Conservation (phyloP, 1,140 invertebrate species). For the Hypothenemus hampei region DNA sequence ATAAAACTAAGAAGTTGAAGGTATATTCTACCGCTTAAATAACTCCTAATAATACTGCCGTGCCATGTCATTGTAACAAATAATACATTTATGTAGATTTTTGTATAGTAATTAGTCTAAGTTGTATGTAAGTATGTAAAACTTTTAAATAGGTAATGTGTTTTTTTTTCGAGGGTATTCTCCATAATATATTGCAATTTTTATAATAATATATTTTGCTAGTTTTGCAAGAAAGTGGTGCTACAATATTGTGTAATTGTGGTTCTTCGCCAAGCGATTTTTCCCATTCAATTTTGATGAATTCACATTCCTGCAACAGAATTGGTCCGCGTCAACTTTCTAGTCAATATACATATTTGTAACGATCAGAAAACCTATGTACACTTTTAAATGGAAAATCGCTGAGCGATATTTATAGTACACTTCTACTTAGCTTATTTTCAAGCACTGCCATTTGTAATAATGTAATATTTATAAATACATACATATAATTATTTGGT, state of each 20-base stretch:
- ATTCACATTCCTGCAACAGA: neutral
- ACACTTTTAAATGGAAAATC: neutral
- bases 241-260: neutral
- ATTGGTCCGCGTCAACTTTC: too few species aligned
- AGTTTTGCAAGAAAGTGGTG: too few species aligned
- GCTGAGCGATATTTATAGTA: neutral
- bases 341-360: neutral
- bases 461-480: constrained; percentile 29
- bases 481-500: too few species aligned
- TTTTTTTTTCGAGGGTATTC: constrained; percentile 1
- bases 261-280: neutral
- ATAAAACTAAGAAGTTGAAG: constrained; percentile 5
- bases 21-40: constrained; percentile 16
- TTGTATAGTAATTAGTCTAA: constrained; percentile 41
- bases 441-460: constrained; percentile 37
- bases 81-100: constrained; percentile 35
- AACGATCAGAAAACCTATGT: neutral
- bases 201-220: neutral
- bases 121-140: constrained; percentile 38
- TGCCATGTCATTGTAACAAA: constrained; percentile 39
- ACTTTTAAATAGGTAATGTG: constrained; percentile 16
- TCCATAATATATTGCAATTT: neutral
- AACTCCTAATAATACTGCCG: constrained; percentile 40
- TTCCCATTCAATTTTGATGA: neutral
- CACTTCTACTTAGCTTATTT: constrained; percentile 26